A percentile compares a stretch with the other conserved stretches of the same genome.
Conservation (phyloP, 2,113 vertebrate species). For the Falco punctatus region DNA sequence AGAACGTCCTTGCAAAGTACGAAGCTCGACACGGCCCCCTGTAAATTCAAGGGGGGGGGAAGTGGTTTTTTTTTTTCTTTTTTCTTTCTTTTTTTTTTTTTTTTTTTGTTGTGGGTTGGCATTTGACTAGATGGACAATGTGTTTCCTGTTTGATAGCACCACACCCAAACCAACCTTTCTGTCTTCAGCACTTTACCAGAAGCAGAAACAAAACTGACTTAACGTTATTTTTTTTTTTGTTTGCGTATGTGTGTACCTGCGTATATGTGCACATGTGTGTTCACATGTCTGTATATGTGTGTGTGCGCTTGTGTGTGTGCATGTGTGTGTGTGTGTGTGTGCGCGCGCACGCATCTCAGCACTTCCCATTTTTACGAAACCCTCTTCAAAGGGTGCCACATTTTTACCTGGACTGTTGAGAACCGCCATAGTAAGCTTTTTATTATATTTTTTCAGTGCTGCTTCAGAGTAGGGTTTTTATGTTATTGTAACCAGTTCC, state of each 20-base stretch:
- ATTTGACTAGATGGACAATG: slow-evolving; percentile 79
- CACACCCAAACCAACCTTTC: slow-evolving; percentile 75
- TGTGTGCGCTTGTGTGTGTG: background rate
- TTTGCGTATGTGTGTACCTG: background rate
- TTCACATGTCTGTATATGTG: background rate
- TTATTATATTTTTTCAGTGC: slow-evolving; percentile 43
- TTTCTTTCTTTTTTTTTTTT: background rate
- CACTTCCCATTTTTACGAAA: slow-evolving; percentile 69
- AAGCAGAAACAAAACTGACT: slow-evolving; percentile 75
- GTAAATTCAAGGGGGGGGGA: slow-evolving; percentile 56
- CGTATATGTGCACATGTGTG: background rate
- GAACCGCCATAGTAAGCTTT: slow-evolving; percentile 63
- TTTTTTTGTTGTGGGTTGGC: slow-evolving; percentile 48
- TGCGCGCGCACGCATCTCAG: slow-evolving; percentile 20
- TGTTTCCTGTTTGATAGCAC: slow-evolving; percentile 80
- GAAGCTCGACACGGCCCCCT: slow-evolving; percentile 90
- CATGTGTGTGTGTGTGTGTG: background rate
- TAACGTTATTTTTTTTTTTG: background rate
- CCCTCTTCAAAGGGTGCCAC: slow-evolving; percentile 75
- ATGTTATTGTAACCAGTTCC: slow-evolving; percentile 41
- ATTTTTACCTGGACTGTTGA: slow-evolving; percentile 80
- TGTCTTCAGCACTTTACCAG: slow-evolving; percentile 84
- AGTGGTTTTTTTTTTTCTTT: background rate
- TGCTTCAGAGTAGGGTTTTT: slow-evolving; percentile 55
- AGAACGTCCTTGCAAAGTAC: slow-evolving; percentile 93